These are phyloP conservation scores for Proales similis DNA, from an alignment of 1,140 invertebrate genomes.

Conservation along the genomic window DNA sequence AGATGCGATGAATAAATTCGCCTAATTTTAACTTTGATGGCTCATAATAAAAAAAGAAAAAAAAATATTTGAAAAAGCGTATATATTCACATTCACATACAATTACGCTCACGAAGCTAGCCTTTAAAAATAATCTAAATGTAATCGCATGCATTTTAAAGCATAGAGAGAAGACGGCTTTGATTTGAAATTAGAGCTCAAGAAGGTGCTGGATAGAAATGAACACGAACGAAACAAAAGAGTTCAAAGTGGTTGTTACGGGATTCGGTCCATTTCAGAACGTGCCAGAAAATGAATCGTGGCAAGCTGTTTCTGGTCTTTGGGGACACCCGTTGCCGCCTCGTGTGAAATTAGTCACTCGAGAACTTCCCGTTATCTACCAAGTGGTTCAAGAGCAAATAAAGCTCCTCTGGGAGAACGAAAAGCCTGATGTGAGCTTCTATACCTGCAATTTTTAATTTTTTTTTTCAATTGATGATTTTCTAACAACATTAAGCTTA, in stretches of 20 bases:
- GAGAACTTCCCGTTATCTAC: constrained; percentile 29
- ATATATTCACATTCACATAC: too few relatives aligned
- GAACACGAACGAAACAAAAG: too few relatives aligned
- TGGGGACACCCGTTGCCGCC: constrained; percentile 7
- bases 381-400: constrained; percentile 15
- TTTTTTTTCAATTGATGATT: constrained; percentile 2
- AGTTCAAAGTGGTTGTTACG: constrained; percentile 31
- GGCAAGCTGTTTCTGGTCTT: constrained; percentile 13
- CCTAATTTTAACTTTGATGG: too few relatives aligned
- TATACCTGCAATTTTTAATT: neutral
- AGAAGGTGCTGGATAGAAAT: too few relatives aligned
- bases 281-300: constrained; percentile 30
- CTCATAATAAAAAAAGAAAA: too few relatives aligned
- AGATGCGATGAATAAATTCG: too few relatives aligned
- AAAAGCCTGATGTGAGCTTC: constrained; percentile 23
- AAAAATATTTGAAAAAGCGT: too few relatives aligned
- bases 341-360: constrained; percentile 26
- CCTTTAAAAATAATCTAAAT: too few relatives aligned
- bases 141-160: too few relatives aligned
- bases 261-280: constrained; percentile 30
- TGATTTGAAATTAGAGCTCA: too few relatives aligned
- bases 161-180: too few relatives aligned
- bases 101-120: too few relatives aligned
- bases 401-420: constrained; percentile 4
- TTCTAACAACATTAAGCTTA: constrained; percentile 1